phyloP scores from a whole-genome alignment of 2,888 invertebrate species.

The Platerodrilus igneus region DNA sequence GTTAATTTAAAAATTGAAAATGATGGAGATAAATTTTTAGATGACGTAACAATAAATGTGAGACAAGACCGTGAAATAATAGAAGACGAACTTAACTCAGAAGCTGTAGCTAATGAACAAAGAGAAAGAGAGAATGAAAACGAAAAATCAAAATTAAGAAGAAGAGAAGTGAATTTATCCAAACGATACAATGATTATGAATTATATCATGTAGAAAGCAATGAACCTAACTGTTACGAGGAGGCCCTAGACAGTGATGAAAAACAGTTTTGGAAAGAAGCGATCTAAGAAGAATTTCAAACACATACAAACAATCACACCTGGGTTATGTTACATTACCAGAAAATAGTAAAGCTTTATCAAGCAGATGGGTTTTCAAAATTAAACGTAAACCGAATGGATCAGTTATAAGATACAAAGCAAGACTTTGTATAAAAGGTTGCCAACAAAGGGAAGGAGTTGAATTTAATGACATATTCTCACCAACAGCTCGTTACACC shows the following conservation, averaged over 20 bases:
- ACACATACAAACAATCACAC: slow-evolving; percentile 19
- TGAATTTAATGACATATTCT: slow-evolving; percentile 30
- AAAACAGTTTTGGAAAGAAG: slow-evolving; percentile 17
- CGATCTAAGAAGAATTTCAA: slow-evolving; percentile 23
- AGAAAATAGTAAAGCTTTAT: slow-evolving; percentile 17
- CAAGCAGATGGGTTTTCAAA: slow-evolving; percentile 24
- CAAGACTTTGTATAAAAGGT: slow-evolving; percentile 25
- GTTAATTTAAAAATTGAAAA: slow-evolving; percentile 1
- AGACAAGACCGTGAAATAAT: slow-evolving; percentile 1
- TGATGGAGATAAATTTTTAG: not conserved
- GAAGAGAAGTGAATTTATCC: slow-evolving; percentile 9
- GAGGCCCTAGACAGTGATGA: slow-evolving; percentile 22
- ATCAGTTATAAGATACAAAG: slow-evolving; percentile 23
- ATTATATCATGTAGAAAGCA: slow-evolving; percentile 16
- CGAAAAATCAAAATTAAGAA: slow-evolving; percentile 1
- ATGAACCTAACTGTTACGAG: slow-evolving; percentile 19
- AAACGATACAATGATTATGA: slow-evolving; percentile 14
- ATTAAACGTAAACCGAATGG: slow-evolving; percentile 16
- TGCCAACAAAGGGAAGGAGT: slow-evolving; percentile 26
- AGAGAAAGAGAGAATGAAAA: slow-evolving; percentile 4
- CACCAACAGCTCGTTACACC: slow-evolving; percentile 29
- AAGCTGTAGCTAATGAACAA: no score
- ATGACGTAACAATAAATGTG: not conserved
- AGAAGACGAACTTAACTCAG: slow-evolving; percentile 5
- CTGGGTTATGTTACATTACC: slow-evolving; percentile 20